A percentile compares a stretch with the other conserved stretches of the same genome.
phyloP scores from a whole-genome alignment of 1,140 invertebrate genomes.

The Drosophila albomicans region DNA sequence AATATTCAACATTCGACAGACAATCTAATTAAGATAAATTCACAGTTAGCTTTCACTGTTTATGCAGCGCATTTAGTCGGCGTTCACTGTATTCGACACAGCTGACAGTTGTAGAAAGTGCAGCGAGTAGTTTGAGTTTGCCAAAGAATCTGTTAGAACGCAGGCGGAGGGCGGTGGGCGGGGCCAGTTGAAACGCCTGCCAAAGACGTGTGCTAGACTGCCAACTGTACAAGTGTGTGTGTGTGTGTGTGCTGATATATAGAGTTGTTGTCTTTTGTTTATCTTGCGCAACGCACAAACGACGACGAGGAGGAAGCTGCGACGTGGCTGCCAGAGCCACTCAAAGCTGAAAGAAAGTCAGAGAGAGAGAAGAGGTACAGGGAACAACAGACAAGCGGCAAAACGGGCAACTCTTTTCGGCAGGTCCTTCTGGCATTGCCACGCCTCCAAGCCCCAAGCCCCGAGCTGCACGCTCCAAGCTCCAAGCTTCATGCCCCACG shows the following conservation, averaged over 20 bases:
- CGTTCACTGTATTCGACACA: slow-evolving; percentile 26
- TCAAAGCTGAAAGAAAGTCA: slow-evolving; percentile 14
- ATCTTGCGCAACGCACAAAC: slow-evolving; percentile 67
- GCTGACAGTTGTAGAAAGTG: slow-evolving; percentile 18
- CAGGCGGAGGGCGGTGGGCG: background rate
- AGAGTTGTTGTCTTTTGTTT: slow-evolving; percentile 73
- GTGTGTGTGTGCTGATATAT: slow-evolving; percentile 5
- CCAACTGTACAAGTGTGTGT: slow-evolving; percentile 15
- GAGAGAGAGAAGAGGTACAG: background rate
- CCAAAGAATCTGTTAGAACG: slow-evolving; percentile 10
- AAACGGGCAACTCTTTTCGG: slow-evolving; percentile 64
- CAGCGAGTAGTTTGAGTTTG: slow-evolving; percentile 11
- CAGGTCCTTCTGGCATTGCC: slow-evolving; percentile 36
- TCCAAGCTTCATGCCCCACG: slow-evolving; percentile 4
- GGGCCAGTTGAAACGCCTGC: slow-evolving; percentile 19
- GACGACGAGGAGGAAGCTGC: slow-evolving; percentile 56
- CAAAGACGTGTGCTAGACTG: slow-evolving; percentile 74
- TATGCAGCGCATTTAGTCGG: slow-evolving; percentile 6
- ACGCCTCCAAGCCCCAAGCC: slow-evolving; percentile 37
- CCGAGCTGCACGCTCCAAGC: slow-evolving; percentile 37
- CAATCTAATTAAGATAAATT: too few species aligned
- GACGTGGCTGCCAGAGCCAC: slow-evolving; percentile 41
- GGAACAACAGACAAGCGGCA: background rate
- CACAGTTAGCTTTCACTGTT: background rate
- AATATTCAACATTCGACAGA: too few species aligned